Percentiles rank a stretch among this genome's conserved stretches.
phyloP scores from a whole-genome alignment of 2,797 vertebrate genomes.

The Propithecus deckenii region DNA sequence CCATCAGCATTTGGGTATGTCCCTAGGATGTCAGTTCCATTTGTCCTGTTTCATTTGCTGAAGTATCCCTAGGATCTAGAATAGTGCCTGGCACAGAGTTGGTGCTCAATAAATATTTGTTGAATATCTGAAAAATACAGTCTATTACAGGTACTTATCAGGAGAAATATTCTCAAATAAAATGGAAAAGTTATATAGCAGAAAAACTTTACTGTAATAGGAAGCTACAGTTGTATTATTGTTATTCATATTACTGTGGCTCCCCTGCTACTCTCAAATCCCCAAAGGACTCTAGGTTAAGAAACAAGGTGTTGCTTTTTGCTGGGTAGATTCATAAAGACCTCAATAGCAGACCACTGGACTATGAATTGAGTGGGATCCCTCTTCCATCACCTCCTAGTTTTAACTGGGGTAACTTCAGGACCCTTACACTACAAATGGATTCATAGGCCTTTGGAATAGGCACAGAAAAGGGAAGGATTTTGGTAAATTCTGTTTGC shows the following conservation, averaged over 20 bases:
- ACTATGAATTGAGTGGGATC: background rate
- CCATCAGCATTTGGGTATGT: background rate
- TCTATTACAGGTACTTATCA: background rate
- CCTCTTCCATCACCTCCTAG: background rate
- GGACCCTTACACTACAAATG: background rate
- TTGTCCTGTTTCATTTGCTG: background rate
- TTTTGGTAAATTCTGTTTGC: background rate
- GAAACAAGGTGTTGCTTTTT: background rate
- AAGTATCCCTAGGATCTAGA: background rate
- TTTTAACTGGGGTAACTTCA: background rate
- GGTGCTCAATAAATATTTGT: background rate
- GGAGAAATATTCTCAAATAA: slow-evolving; percentile 18
- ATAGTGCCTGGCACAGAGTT: background rate
- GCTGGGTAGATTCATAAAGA: background rate
- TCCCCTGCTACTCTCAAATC: background rate
- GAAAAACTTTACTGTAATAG: background rate
- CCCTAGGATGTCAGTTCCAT: background rate
- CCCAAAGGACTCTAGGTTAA: background rate
- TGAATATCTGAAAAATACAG: background rate
- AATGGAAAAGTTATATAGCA: slow-evolving; percentile 10
- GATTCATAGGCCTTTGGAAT: background rate
- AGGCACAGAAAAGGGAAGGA: background rate
- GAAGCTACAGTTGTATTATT: background rate
- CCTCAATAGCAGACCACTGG: background rate
- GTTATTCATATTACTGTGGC: background rate